A percentile compares a stretch with the other conserved stretches of the same genome.
Conservation (phyloP, 2,888 invertebrate species). For the Melitaea athalia region DNA sequence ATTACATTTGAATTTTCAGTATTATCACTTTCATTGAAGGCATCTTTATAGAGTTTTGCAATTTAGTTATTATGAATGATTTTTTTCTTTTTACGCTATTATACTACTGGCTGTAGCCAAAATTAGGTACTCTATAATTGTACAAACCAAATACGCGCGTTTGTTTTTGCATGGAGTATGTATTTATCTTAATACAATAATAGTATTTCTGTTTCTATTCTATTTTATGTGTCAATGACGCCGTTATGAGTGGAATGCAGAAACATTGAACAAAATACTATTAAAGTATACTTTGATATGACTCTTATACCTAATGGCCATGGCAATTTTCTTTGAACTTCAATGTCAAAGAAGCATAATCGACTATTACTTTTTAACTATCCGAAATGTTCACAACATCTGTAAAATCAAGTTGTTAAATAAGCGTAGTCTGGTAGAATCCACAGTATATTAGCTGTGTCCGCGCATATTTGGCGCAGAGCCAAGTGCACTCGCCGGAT, state of each 20-base stretch:
- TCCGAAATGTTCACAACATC: conserved; percentile 49
- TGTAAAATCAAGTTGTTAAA: conserved; percentile 54
- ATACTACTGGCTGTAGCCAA: no score
- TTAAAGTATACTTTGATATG: conserved; percentile 32
- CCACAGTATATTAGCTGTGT: conserved; percentile 60
- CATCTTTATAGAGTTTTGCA: no score
- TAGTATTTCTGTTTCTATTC: conserved; percentile 4
- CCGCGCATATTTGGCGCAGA: conserved; percentile 53
- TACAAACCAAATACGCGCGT: background rate
- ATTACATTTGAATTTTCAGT: no score
- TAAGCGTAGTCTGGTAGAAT: conserved; percentile 56
- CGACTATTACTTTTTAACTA: conserved; percentile 49
- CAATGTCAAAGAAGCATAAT: conserved; percentile 46
- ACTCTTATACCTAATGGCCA: conserved; percentile 26
- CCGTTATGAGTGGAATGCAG: conserved; percentile 25
- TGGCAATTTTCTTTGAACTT: conserved; percentile 42
- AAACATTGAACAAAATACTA: conserved; percentile 23
- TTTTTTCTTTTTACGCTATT: no score
- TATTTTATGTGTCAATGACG: conserved; percentile 35
- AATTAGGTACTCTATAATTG: no score
- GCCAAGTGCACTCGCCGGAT: conserved; percentile 72
- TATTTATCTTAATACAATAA: background rate
- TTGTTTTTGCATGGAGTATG: conserved; percentile 22
- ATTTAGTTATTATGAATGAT: no score
- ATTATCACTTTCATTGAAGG: no score